Conservation (phyloP, 2,113 vertebrate genomes). For the Corythornis cristatus region DNA sequence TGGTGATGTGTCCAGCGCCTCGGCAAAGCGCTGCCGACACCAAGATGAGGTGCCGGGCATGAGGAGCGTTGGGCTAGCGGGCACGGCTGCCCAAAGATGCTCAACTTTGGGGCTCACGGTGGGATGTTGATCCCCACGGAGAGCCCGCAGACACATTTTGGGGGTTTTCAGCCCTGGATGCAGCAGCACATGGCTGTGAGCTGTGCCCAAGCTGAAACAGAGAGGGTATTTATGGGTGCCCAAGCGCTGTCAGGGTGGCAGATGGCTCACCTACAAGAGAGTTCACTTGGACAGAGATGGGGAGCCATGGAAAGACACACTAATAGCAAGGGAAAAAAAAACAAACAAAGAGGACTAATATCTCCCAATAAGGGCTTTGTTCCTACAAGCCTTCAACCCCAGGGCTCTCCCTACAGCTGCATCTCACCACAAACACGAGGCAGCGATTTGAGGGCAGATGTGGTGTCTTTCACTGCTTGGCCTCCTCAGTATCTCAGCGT, state of each 20-base stretch:
- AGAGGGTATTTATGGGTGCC: neutral
- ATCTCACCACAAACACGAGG: neutral
- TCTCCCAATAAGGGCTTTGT: neutral
- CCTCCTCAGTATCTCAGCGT: slow-evolving; percentile 6
- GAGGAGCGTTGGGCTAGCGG: neutral
- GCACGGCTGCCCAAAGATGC: neutral
- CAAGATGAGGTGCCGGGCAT: neutral
- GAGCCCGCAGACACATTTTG: neutral
- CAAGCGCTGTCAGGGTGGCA: neutral
- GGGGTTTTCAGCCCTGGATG: neutral
- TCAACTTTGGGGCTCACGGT: accelerated
- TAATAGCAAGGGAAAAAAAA: neutral
- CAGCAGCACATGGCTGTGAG: accelerated
- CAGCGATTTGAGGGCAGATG: neutral
- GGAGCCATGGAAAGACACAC: accelerated
- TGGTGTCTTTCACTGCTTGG: neutral
- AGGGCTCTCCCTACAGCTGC: neutral
- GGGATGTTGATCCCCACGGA: neutral
- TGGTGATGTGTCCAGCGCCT: neutral
- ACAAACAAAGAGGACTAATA: neutral
- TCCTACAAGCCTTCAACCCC: neutral
- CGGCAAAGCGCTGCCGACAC: neutral
- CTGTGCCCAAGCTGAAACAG: neutral
- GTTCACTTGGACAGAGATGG: neutral
- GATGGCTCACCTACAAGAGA: neutral